A percentile compares a stretch with the other conserved stretches of the same genome.
These are phyloP conservation scores for Cotesia vestalis DNA, from an alignment of 1,140 invertebrate genomes.

Conservation along the genomic window DNA sequence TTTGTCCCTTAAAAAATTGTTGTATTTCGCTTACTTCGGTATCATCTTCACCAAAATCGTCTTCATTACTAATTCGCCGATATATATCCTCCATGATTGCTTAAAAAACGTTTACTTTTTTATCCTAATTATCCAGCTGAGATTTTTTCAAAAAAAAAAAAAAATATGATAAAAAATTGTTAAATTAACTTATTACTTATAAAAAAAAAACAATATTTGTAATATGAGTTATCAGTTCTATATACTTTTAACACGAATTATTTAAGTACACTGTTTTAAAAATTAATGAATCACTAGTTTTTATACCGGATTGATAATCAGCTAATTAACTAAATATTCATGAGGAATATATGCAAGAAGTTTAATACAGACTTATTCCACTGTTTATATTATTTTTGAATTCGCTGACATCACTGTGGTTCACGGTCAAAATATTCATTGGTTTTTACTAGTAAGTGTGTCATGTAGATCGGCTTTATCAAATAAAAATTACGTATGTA, in stretches of 20 bases:
- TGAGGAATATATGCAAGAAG: not conserved
- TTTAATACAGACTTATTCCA: not conserved
- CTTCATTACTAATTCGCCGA: conserved; percentile 46
- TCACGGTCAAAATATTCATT: not conserved
- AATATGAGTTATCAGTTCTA: no score
- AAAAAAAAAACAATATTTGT: no score
- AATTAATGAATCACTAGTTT: not conserved
- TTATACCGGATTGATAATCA: not conserved
- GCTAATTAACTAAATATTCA: conserved; percentile 4
- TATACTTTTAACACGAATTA: no score
- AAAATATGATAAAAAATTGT: no score
- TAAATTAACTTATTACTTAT: no score
- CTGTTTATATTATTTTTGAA: conserved; percentile 4
- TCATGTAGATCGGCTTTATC: not conserved
- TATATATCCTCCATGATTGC: conserved; percentile 44
- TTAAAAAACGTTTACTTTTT: no score
- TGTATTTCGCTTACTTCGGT: conserved; percentile 45
- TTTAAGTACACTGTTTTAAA: not conserved
- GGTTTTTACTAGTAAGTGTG: not conserved
- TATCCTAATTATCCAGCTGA: not conserved
- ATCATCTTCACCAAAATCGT: conserved; percentile 28
- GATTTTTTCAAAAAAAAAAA: no score
- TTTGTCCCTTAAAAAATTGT: conserved; percentile 46
- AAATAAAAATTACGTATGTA: not conserved
- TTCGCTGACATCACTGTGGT: conserved; percentile 16